phyloP scores from a whole-genome alignment of 2,797 vertebrate species.

The Lutjanus campechanus region DNA sequence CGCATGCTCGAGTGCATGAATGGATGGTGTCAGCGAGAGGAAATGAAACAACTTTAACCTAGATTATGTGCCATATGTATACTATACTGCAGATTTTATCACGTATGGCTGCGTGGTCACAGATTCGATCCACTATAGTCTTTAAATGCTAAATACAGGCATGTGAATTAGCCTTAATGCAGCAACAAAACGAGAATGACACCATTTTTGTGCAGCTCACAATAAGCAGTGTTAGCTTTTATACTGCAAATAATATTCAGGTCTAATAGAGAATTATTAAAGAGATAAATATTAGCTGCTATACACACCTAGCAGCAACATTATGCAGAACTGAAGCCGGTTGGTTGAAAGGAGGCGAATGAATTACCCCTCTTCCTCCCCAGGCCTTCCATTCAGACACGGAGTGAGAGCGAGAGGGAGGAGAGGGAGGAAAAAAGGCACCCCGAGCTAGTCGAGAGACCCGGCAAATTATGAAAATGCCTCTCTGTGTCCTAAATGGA shows the following conservation, averaged over 20 bases:
- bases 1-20: constrained; percentile 67
- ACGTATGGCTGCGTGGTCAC: constrained; percentile 29
- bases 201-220: constrained; percentile 52
- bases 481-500: constrained; percentile 88
- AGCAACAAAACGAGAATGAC: constrained; percentile 41
- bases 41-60: constrained; percentile 66
- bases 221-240: constrained; percentile 63
- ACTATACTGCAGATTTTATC: constrained; percentile 47
- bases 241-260: constrained; percentile 68
- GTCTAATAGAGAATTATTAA: constrained; percentile 81
- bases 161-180: constrained; percentile 41
- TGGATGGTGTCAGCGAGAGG: constrained; percentile 59
- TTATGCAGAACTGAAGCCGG: constrained; percentile 80
- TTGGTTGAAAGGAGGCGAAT: constrained; percentile 80
- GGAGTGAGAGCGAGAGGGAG: constrained; percentile 76
- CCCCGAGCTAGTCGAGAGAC: constrained; percentile 84
- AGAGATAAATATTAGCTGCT: constrained; percentile 80
- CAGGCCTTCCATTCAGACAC: constrained; percentile 85
- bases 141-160: constrained; percentile 20
- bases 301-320: constrained; percentile 80
- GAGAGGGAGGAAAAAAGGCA: constrained; percentile 75
- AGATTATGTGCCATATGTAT: constrained; percentile 40
- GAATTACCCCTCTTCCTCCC: constrained; percentile 82
- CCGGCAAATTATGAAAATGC: constrained; percentile 91
- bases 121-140: constrained; percentile 45